These are phyloP conservation scores for Loriculus beryllinus DNA, from an alignment of 2,797 vertebrate genomes.

Conservation along the genomic window DNA sequence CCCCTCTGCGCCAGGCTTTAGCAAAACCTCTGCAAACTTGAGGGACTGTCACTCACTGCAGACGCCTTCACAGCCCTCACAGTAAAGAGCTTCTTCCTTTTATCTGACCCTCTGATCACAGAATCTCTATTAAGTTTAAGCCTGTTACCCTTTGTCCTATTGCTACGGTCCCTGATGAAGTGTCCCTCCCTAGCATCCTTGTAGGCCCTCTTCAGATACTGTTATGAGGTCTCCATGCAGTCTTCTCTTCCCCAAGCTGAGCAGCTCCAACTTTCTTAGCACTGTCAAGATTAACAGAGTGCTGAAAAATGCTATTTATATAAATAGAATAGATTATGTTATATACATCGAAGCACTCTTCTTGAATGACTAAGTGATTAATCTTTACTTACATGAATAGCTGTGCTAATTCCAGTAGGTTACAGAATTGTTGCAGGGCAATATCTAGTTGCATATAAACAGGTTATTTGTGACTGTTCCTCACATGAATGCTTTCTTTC, in stretches of 20 bases:
- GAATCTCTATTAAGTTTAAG: not conserved
- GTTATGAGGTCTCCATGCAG: not conserved
- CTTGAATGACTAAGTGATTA: not conserved
- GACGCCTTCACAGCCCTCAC: not conserved
- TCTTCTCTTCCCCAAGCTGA: not conserved
- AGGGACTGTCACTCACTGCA: too few relatives aligned
- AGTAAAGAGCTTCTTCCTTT: not conserved
- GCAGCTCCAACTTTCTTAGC: not conserved
- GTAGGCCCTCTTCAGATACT: not conserved
- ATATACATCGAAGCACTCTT: not conserved
- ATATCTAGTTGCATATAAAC: not conserved
- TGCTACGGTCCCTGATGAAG: not conserved
- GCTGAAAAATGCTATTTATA: conserved; percentile 6
- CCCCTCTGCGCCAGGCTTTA: too few relatives aligned
- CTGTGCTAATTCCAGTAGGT: not conserved
- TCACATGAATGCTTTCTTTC: not conserved
- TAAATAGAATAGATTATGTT: not conserved
- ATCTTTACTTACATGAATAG: not conserved
- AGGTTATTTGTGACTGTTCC: not conserved
- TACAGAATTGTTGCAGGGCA: not conserved
- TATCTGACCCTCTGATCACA: not conserved
- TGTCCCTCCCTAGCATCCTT: not conserved
- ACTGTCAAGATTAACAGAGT: not conserved
- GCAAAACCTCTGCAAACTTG: too few relatives aligned
- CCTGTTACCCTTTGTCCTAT: not conserved